phyloP scores from a whole-genome alignment of 2,888 invertebrate species.

The Calameuta filiformis region DNA sequence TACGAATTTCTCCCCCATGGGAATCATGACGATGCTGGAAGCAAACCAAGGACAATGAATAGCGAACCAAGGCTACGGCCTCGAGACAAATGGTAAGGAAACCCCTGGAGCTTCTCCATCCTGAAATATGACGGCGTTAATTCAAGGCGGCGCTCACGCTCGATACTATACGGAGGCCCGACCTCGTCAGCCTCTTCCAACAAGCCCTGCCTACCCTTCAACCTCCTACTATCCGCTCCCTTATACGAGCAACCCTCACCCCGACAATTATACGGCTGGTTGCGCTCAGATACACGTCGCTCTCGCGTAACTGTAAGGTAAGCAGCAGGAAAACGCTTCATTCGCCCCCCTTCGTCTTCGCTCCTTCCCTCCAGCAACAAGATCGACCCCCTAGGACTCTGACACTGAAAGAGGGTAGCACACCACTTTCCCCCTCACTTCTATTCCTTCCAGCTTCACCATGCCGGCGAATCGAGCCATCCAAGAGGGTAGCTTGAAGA shows the following conservation, averaged over 20 bases:
- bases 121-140: conserved; percentile 65
- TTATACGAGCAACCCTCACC: conserved; percentile 20
- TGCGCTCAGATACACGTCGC: conserved; percentile 61
- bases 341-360: neutral
- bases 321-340: conserved; percentile 38
- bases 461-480: neutral
- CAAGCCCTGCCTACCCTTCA: conserved; percentile 36
- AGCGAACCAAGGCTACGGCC: conserved; percentile 20
- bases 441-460: neutral
- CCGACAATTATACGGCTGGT: conserved; percentile 64
- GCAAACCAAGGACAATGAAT: conserved; percentile 22
- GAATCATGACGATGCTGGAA: conserved; percentile 7
- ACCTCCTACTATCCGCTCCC: conserved; percentile 31
- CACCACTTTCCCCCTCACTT: neutral
- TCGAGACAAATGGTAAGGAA: conserved; percentile 57
- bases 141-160: conserved; percentile 57
- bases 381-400: neutral
- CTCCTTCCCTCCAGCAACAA: neutral
- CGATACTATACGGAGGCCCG: conserved; percentile 43
- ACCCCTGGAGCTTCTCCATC: conserved; percentile 48
- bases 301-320: conserved; percentile 60
- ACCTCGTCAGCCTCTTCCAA: conserved; percentile 54
- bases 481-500: neutral
- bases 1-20: neutral
- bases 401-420: neutral